Evolutionary conservation across 2,113 vertebrate species (phyloP), one percentile per base, ranked within the genome.

Genomic region (Leucoraja erinaceus): DNA sequence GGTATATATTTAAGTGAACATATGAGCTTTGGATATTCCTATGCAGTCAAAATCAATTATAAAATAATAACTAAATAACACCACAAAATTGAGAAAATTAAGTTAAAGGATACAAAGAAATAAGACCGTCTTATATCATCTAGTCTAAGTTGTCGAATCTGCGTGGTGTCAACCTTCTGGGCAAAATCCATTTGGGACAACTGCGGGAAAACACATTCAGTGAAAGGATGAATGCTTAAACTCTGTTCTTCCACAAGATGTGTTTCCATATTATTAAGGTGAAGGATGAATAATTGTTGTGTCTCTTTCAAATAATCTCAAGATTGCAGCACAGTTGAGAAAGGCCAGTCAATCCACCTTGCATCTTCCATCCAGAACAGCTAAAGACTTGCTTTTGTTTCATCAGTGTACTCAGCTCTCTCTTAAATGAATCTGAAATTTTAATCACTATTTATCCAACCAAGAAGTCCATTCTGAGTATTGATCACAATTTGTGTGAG

Each of bases 61-160:
- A 88, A 31, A 88, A 28, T 25, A 91, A 74, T 74, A 74, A 6
- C 59, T 12, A 72, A 72, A 74, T 54, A 72, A 5, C 31, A 72
- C 18, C 68, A 91, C 31, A 54, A 90, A 68, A 72, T 25, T 20
- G 12, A 91, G 68, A 74, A 63, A 28, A n/a, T n/a, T n/a, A 88
- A 63, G 28, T 28, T 72, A 91, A 97, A 97, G 97, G 98, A 99
- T 99, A 99, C 98, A 93, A 99, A 98, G 95, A 99, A 99, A 94
- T 98, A 99, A 7, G 98, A 98, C 95, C 98, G 97, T 78, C 98
- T 96, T 94, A 98, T 93, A 0, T 99, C 99, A 90, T 99, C 98
- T 22, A 97, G 93, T 94, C 95, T 96, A 20, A 99, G 96, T 93
- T 97, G 97, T 90, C 98, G 97, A 94, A 98, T 95, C 94, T 96